Conservation (phyloP, 2,113 vertebrate species). For the Oncorhynchus clarkii region DNA sequence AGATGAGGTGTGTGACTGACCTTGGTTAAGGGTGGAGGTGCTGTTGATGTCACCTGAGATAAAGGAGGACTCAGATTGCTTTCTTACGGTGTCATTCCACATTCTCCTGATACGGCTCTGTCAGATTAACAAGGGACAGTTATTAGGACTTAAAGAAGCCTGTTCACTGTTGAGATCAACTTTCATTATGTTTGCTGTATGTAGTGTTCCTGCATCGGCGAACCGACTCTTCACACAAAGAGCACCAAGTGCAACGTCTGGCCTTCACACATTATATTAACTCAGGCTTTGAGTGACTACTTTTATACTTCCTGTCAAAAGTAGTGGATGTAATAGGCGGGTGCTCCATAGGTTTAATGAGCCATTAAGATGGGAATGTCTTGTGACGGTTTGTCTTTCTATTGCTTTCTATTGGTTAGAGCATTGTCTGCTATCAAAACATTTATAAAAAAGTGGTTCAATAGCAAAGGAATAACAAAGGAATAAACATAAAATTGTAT, state of each 20-base stretch:
- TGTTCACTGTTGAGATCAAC: slow-evolving; percentile 44
- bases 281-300: slow-evolving; percentile 8
- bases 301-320: neutral
- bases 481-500: neutral
- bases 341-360: neutral
- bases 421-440: neutral
- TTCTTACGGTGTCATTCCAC: slow-evolving; percentile 99
- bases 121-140: slow-evolving; percentile 76
- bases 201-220: neutral
- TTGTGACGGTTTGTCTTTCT: neutral
- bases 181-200: slow-evolving; percentile 33
- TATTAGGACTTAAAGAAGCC: slow-evolving; percentile 59
- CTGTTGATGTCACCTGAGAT: slow-evolving; percentile 99
- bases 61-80: slow-evolving; percentile 99
- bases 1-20: slow-evolving; percentile 86
- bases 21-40: slow-evolving; percentile 99
- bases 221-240: neutral
- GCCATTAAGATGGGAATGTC: slow-evolving; percentile 4
- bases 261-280: slow-evolving; percentile 4
- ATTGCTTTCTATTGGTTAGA: neutral
- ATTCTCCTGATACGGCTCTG: slow-evolving; percentile 99
- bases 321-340: neutral
- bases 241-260: slow-evolving; percentile 1
- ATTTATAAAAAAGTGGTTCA: neutral
- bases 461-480: neutral